phyloP scores from a whole-genome alignment of 2,888 invertebrate genomes.

The Stictocephala bisonia region DNA sequence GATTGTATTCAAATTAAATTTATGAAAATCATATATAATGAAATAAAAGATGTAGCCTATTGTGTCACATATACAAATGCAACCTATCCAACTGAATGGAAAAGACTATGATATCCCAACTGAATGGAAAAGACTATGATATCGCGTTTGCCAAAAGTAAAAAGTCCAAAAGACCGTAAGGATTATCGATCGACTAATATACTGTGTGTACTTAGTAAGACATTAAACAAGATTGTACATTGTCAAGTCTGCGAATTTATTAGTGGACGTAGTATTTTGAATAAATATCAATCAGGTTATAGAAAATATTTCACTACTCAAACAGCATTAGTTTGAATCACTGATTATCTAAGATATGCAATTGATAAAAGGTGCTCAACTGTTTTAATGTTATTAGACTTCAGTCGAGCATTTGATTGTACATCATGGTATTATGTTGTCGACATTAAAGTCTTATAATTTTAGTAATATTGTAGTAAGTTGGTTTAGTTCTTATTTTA shows the following conservation, averaged over 20 bases:
- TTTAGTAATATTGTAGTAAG: background rate
- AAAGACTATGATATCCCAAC: too few species aligned
- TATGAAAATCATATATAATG: background rate
- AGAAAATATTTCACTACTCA: background rate
- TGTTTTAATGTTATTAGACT: background rate
- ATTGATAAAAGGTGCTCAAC: background rate
- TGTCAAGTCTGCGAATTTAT: background rate
- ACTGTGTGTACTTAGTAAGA: background rate
- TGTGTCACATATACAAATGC: background rate
- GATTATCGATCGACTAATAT: background rate
- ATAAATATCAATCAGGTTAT: conserved; percentile 11
- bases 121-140: too few species aligned
- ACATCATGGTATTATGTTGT: background rate
- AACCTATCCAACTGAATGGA: background rate
- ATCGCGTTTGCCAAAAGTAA: background rate
- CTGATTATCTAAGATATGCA: background rate
- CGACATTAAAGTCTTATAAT: background rate
- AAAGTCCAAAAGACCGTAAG: background rate
- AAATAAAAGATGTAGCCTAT: background rate
- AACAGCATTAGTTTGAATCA: background rate
- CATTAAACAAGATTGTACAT: background rate
- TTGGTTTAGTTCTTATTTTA: too few species aligned
- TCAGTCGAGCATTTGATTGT: background rate
- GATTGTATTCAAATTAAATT: background rate
- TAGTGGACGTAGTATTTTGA: background rate